These are phyloP conservation scores for Caenorhabditis parvicauda DNA, from an alignment of 2,888 invertebrate species.

Conservation along the genomic window DNA sequence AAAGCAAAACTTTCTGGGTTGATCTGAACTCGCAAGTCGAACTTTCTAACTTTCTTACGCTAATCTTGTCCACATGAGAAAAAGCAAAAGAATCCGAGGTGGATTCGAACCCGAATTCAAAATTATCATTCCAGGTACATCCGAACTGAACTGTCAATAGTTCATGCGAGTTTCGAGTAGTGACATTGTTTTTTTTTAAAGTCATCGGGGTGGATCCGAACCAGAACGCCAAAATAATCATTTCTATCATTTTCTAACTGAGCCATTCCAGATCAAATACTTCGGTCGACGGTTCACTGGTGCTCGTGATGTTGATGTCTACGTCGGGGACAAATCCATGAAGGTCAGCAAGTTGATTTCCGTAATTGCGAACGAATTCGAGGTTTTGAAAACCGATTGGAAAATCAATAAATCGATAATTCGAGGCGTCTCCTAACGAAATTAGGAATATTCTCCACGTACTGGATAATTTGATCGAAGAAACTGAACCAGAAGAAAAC, in stretches of 20 bases:
- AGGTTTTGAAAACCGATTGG: conserved; percentile 13
- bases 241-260: conserved; percentile 12
- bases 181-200: no score
- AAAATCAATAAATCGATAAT: background rate
- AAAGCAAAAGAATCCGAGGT: background rate
- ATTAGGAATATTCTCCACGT: conserved; percentile 44
- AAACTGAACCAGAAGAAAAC: no score
- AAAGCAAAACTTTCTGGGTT: background rate
- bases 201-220: no score
- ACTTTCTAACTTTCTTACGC: background rate
- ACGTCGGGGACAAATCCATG: conserved; percentile 39
- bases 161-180: no score
- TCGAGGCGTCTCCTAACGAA: conserved; percentile 41
- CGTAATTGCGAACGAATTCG: conserved; percentile 41
- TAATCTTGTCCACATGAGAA: background rate
- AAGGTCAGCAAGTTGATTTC: conserved; percentile 42
- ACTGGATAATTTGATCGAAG: conserved; percentile 35
- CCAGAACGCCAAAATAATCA: no score
- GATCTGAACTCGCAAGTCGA: no score
- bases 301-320: conserved; percentile 37
- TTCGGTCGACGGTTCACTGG: conserved; percentile 32
- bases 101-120: background rate
- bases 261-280: conserved; percentile 18
- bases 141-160: no score
- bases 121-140: conserved; percentile 2